Evolutionary conservation across 2,797 vertebrate genomes (phyloP), one percentile per base, ranked within the genome.

Genomic region (Choloepus didactylus): DNA sequence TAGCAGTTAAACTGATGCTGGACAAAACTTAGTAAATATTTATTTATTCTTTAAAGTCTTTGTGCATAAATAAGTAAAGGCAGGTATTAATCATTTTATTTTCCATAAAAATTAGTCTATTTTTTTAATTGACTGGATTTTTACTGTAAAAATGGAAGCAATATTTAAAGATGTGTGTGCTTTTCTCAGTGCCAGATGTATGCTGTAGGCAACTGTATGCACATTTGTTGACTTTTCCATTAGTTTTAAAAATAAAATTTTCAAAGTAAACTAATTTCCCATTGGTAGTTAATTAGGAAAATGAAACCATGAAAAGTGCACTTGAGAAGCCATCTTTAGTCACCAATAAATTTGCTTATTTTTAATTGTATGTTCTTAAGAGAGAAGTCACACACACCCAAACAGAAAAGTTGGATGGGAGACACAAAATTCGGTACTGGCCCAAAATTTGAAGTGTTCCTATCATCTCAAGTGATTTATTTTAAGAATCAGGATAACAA

Each of bases 361-460:
- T 51, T 82, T 77, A 66, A 79, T 84, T 54, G 23, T 59, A 29
- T 64, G 0, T 79, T 97, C 98, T 84, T 93, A 70, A n/a, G 94
- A 93, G 19, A 87, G 86, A 97, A 96, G 15, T 25, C 59, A 93
- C 56, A 96, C 82, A 29, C 62, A 44, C n/a, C 54, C 27, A 81
- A 38, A 87, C 11, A 44, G 14, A 94, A 95, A 96, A 97, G 29
- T 18, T 90, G 69, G 10, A 82, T 96, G 93, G 77, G 44, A 93
- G 83, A 95, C 6, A 19, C 11, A 89, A 15, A 67, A 69, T 66
- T 60, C 11, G 80, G 41, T 62, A 80, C 19, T 49, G 12, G n/a
- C 0, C n/a, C 96, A 95, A 87, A 88, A 97, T 60, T 95, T 91
- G 38, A 96, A 96, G 89, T 35, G 3, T 59, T 95, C 93, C 72